Evolutionary conservation across 2,797 vertebrate genomes (phyloP), one percentile per base, ranked within the genome.

Genomic region (Pangasius sanitwongsei): DNA sequence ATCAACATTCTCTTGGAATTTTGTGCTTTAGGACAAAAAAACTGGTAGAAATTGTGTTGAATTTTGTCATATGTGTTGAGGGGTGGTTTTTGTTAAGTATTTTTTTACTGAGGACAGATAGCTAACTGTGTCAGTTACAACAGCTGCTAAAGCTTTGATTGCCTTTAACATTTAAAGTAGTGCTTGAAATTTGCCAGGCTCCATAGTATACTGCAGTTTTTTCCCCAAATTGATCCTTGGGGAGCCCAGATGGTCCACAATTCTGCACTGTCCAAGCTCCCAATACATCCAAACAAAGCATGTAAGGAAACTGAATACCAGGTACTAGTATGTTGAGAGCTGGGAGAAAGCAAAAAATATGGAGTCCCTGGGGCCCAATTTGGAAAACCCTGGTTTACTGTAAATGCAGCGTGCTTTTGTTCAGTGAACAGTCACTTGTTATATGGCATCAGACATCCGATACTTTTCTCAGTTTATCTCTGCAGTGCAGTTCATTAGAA

Each of bases 131-230:
- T 87, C 48, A 59, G 31, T 81, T 55, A 59, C 86, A 69, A 41
- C 65, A 34, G 61, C 86, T 82, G 23, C 53, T 72, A 44, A 82
- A 72, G 31, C n/a, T 65, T 37, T 8, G n/a, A 41, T 83, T n/a
- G 63, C 65, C 37, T 83, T 28, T 48, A 87, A 50, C 78, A 84
- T 67, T 84, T 69, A 81, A 87, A 80, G 77, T 37, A 69, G 23
- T 87, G 86, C 63, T 31, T 82, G 82, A 87, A 44, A 72, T 87
- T 87, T 82, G 53, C 65, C 75, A 77, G 86, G 70, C 78, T 83
- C 48, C 37, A 23, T 61, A 48, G 61, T 67, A 67, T 50, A 50
- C 41, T 84, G 61, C 82, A 67, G 82, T 84, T n/a, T n/a, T 20
- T 37, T n/a, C n/a, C 41, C 44, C 28, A 67, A 67, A 84, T 28